A percentile compares a stretch with the other conserved stretches of the same genome.
Evolutionary conservation across 2,888 invertebrate species (phyloP).

Genomic region (Troides aeacus): DNA sequence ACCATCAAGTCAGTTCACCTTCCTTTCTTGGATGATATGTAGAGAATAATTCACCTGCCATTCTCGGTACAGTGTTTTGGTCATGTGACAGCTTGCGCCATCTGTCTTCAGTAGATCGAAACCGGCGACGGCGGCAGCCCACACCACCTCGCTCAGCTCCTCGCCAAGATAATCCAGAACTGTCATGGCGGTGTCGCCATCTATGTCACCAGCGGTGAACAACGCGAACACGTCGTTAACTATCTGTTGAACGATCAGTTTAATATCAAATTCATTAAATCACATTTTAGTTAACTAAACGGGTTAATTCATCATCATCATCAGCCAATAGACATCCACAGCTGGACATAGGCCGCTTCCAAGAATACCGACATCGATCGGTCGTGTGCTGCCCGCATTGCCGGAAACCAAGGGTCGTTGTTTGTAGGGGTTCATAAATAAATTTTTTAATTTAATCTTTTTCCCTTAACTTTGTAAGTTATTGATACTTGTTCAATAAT

Average conservation of each 20-base stretch:
- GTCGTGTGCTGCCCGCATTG: no score
- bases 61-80: slow-evolving; percentile 55
- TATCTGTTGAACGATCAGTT: slow-evolving; percentile 46
- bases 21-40: background rate
- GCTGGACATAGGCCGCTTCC: no score
- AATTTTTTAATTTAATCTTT: no score
- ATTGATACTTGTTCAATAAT: no score
- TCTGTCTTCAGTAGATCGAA: slow-evolving; percentile 56
- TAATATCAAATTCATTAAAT: no score
- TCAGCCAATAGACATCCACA: no score
- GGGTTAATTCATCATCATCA: no score
- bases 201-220: slow-evolving; percentile 59
- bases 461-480: no score
- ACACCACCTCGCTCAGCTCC: slow-evolving; percentile 58
- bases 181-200: slow-evolving; percentile 49
- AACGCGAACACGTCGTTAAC: slow-evolving; percentile 70
- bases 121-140: slow-evolving; percentile 60
- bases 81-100: slow-evolving; percentile 53
- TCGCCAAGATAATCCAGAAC: slow-evolving; percentile 58
- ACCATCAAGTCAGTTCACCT: background rate
- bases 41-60: slow-evolving; percentile 56
- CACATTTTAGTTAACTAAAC: no score
- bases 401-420: no score
- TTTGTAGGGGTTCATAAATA: no score
- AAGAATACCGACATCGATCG: no score